Percentiles rank a stretch among this genome's conserved stretches.
Evolutionary conservation across 2,797 vertebrate genomes (phyloP).

Genomic region (Neostethus bicornis): DNA sequence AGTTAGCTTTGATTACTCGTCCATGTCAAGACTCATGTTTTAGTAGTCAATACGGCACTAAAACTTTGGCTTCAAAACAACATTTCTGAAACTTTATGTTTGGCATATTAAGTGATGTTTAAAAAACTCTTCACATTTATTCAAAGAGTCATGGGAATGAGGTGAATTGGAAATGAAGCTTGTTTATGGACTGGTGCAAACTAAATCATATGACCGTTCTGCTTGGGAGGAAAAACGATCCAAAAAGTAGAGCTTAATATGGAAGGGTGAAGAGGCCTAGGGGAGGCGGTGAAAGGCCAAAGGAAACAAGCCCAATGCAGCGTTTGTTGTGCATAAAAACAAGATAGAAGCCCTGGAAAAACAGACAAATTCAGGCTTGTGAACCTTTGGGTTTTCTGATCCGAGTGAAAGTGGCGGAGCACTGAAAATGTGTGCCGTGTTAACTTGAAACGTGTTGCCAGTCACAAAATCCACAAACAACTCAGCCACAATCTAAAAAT

Average conservation of each 20-base stretch:
- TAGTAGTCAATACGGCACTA: constrained; percentile 12
- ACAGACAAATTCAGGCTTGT: constrained; percentile 69
- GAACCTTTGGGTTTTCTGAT: constrained; percentile 67
- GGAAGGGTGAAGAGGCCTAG: constrained; percentile 67
- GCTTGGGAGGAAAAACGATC: constrained; percentile 70
- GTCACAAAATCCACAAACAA: constrained; percentile 62
- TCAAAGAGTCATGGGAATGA: constrained; percentile 53
- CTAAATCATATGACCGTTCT: constrained; percentile 63
- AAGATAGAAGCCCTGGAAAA: constrained; percentile 79
- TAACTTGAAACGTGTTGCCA: constrained; percentile 67
- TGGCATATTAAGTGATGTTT: constrained; percentile 66
- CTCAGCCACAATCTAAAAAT: constrained; percentile 49
- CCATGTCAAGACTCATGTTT: constrained; percentile 21
- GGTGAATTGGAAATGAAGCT: constrained; percentile 58
- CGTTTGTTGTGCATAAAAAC: constrained; percentile 83
- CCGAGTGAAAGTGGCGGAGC: constrained; percentile 63
- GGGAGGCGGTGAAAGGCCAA: constrained; percentile 73
- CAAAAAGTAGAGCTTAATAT: constrained; percentile 73
- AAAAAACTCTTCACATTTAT: constrained; percentile 65
- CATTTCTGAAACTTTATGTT: constrained; percentile 39
- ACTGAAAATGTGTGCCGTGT: constrained; percentile 44
- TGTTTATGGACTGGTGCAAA: constrained; percentile 50
- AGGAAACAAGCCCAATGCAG: constrained; percentile 79
- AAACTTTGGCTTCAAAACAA: constrained; percentile 31
- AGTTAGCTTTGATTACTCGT: constrained; percentile 33